Evolutionary conservation across 2,113 vertebrate genomes (phyloP).

Genomic region (Hypanus sabinus): DNA sequence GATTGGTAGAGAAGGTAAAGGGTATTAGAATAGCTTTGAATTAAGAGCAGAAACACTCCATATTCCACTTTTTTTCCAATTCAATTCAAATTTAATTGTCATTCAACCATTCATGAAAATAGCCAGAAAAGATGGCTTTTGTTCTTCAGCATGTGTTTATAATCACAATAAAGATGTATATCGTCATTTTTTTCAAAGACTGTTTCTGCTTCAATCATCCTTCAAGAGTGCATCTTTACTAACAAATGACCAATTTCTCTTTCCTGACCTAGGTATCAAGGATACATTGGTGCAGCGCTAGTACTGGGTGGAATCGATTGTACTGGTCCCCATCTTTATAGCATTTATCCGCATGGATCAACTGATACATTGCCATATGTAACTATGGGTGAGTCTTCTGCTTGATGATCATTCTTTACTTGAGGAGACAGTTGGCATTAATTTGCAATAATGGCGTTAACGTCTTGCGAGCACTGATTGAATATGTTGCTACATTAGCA

Average conservation of each 20-base stretch:
- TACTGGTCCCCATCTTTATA: constrained; percentile 87
- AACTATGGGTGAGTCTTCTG: constrained; percentile 83
- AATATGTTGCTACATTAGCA: not conserved
- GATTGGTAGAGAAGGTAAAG: too few species aligned
- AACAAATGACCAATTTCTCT: rapidly evolving
- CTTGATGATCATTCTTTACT: not conserved
- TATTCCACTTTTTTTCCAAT: too few species aligned
- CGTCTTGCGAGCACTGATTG: not conserved
- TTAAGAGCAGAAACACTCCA: not conserved
- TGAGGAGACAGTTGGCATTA: not conserved
- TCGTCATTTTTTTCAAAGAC: not conserved
- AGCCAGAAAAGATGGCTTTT: not conserved
- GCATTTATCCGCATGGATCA: constrained; percentile 95
- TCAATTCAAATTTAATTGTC: too few species aligned
- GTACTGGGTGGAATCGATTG: constrained; percentile 89
- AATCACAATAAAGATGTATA: not conserved
- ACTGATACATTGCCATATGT: constrained; percentile 96
- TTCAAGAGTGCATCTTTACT: not conserved
- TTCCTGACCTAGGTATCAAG: constrained; percentile 75
- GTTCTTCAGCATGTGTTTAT: not conserved
- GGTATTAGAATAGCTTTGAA: not conserved
- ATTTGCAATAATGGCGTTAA: not conserved
- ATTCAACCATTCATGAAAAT: too few species aligned
- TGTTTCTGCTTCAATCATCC: not conserved
- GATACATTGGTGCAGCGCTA: constrained; percentile 88